These are phyloP conservation scores for Sylvietta virens DNA, from an alignment of 2,113 vertebrate genomes.

Conservation along the genomic window DNA sequence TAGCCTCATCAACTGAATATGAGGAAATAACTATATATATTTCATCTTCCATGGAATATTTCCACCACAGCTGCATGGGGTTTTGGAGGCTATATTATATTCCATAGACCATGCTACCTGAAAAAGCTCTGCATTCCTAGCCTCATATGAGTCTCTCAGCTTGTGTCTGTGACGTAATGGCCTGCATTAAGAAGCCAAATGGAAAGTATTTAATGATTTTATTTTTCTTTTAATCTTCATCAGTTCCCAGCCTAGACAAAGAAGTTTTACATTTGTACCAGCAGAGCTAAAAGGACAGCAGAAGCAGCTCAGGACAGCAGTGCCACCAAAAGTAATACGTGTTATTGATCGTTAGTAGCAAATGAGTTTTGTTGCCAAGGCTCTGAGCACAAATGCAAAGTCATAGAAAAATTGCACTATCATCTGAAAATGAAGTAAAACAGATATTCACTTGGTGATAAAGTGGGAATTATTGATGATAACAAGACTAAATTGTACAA, in stretches of 20 bases:
- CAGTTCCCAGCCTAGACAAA: neutral
- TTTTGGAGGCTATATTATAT: neutral
- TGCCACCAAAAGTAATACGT: neutral
- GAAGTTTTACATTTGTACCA: neutral
- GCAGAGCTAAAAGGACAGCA: neutral
- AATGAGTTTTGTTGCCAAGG: neutral
- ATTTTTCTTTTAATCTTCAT: neutral
- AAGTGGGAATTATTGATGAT: neutral
- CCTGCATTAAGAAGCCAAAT: neutral
- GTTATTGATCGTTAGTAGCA: neutral
- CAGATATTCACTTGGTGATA: neutral
- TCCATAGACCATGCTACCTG: neutral
- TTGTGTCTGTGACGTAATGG: neutral
- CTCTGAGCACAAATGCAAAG: neutral
- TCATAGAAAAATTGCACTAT: neutral
- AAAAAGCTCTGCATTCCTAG: neutral
- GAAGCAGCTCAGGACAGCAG: neutral
- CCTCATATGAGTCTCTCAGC: neutral
- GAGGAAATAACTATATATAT: neutral
- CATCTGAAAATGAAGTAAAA: neutral
- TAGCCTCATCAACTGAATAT: neutral
- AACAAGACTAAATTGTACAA: neutral
- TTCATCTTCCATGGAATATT: neutral
- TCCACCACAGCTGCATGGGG: neutral
- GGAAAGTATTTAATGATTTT: neutral